A percentile compares a stretch with the other conserved stretches of the same genome.
These are phyloP conservation scores for Gnathonemus echidnorhynchus DNA, from an alignment of 2,113 vertebrate genomes.

Conservation along the genomic window DNA sequence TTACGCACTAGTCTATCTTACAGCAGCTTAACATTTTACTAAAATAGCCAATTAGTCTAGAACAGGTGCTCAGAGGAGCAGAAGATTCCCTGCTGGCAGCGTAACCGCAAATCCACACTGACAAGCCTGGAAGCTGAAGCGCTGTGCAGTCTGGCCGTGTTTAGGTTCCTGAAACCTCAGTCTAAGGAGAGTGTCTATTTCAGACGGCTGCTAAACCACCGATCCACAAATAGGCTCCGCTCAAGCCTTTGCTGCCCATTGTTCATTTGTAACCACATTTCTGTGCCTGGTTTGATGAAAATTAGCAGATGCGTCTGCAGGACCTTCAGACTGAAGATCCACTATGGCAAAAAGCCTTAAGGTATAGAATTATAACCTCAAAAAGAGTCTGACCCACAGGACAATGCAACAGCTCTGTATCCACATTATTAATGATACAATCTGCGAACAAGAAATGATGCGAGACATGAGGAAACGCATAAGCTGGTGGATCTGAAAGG, in stretches of 20 bases:
- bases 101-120: background rate
- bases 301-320: background rate
- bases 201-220: background rate
- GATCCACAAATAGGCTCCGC: background rate
- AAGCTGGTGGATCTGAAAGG: background rate
- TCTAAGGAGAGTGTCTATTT: background rate
- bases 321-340: background rate
- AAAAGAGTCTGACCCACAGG: background rate
- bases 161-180: background rate
- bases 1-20: background rate
- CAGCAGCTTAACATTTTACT: background rate
- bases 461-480: background rate
- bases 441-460: background rate
- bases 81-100: background rate
- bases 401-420: background rate
- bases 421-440: background rate
- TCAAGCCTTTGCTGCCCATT: background rate
- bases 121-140: background rate
- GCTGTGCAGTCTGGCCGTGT: background rate
- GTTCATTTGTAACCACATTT: background rate
- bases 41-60: background rate
- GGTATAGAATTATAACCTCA: background rate
- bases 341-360: background rate
- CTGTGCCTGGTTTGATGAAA: background rate
- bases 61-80: background rate